Base-by-base conservation (phyloP, 2,113 vertebrate species). In the Scomber japonicus region DNA sequence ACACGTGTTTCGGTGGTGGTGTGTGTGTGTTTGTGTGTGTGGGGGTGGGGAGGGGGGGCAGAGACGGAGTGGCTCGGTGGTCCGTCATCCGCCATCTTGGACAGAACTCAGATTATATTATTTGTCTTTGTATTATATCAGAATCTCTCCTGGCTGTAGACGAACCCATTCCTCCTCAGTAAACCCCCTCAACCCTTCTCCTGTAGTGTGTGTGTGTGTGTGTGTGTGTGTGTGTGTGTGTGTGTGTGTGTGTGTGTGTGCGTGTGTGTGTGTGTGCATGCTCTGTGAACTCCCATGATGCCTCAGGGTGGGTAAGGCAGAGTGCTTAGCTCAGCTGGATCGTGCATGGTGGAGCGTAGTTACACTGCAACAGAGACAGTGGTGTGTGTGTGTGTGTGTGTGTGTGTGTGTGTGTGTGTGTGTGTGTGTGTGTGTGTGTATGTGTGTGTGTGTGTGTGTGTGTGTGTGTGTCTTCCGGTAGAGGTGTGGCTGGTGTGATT, bases 321-420 rank as follows among this genome's bases (percentile, higher is more conserved):
- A 55, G 55, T 61, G 89, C 89, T 89, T 83, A 89, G 71, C 77
- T 89, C 87, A 82, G 87, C 79, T 0, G 68, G 80, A 72, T 75
- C 7, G 4, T 50, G 40, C 16, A 4, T 83, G 75, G 75, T 59
- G 71, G 73, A 71, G 51, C 1, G 27, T 14, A 46, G 61, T 35
- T 15, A 16, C 12, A 30, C 64, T 70, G 72, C 35, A 69, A 40
- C 53, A 59, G 51, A 31, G 55, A 35, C 13, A 11, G 21, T 62
- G 24, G 24, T 24, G 24, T 24, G 24, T 40, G 35, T 8, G 35
- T 13, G 15, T 46, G 15, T 53, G 46, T 50, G 19, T 30, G 11
- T 3, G 15, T 13, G 15, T 46, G 15, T 53, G 46, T 50, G 19
- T 30, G 11, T 3, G 24, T 24, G 24, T 24, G 24, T 40, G 35